Base-by-base conservation (phyloP, 2,888 invertebrate species). In the Phoronis australis region DNA sequence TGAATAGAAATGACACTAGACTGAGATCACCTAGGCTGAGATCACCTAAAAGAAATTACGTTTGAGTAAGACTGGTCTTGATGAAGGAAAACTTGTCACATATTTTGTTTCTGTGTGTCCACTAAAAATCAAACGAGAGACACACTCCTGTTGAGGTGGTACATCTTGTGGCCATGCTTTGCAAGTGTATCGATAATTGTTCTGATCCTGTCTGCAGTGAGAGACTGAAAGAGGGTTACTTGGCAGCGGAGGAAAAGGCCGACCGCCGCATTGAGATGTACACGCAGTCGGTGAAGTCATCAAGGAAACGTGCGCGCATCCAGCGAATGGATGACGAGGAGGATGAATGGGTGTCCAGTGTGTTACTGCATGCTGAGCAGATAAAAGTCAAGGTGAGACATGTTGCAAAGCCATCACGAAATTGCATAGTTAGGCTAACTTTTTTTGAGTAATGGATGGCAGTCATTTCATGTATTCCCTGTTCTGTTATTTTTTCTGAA, bases 281-380 rank as follows among this genome's bases (percentile, higher is more conserved):
- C 12, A 57, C 63, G 50, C 57, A 60, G 24, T 59, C 63, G 2
- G 54, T 61, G 38, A 56, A 56, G 22, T 43, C 40, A 15, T 44
- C 41, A 20, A 45, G 51, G 27, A 57, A 56, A 22, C 47, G 54
- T 2, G 37, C 45, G 5, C 43, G 53, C 2, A 31, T 41, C 31
- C 51, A 56, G 31, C 24, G 49, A n/a, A 53, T 60, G 50, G 60
- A 61, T 3, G 68, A 69, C 44, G 60, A 62, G 4, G 65, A 68
- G 4, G 68, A 69, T 52, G 69, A 69, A 42, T 65, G 63, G 63
- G 68, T 69, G 0, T 66, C 69, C n/a, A 61, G 63, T 44, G 45
- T 64, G 4, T 48, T 64, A 23, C 51, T 64, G n/a, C 60, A 66
- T 35, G 65, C 63, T 27, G 66, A 68, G 40, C 52, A 65, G 45